Conservation (phyloP, 2,888 invertebrate species). For the Dicycla oo region DNA sequence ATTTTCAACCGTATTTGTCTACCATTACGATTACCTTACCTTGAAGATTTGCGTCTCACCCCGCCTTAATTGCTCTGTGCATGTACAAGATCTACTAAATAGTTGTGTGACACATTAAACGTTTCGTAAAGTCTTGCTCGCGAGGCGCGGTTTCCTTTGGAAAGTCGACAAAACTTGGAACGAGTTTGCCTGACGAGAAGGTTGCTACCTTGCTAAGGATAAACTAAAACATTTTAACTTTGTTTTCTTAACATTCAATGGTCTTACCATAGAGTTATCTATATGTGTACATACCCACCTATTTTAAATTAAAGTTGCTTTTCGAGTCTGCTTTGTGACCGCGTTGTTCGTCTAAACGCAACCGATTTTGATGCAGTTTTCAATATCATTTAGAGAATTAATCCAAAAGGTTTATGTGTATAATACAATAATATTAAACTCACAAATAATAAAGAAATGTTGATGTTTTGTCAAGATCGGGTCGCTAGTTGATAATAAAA, state of each 20-base stretch:
- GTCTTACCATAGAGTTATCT: neutral
- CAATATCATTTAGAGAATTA: neutral
- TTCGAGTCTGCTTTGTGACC: neutral
- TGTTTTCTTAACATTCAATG: slow-evolving; percentile 6
- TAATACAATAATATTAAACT: neutral
- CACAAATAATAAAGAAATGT: neutral
- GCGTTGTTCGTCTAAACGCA: neutral
- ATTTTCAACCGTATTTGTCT: too few relatives aligned
- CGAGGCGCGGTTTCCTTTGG: slow-evolving; percentile 44
- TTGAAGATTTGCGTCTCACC: too few relatives aligned
- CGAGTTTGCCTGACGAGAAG: slow-evolving; percentile 24
- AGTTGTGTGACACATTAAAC: slow-evolving; percentile 26
- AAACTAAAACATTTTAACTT: slow-evolving; percentile 27
- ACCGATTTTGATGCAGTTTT: neutral
- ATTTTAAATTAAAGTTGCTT: neutral
- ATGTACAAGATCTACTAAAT: neutral
- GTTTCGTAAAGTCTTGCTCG: slow-evolving; percentile 17
- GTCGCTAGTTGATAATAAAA: neutral
- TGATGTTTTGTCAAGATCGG: too few relatives aligned
- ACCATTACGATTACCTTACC: too few relatives aligned
- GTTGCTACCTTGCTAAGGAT: slow-evolving; percentile 30
- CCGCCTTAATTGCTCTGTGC: neutral
- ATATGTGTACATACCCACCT: neutral
- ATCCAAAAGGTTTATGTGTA: neutral
- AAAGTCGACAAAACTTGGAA: slow-evolving; percentile 51